Evolutionary conservation across 1,140 invertebrate genomes (phyloP).

Genomic region (Meloidogyne floridensis): DNA sequence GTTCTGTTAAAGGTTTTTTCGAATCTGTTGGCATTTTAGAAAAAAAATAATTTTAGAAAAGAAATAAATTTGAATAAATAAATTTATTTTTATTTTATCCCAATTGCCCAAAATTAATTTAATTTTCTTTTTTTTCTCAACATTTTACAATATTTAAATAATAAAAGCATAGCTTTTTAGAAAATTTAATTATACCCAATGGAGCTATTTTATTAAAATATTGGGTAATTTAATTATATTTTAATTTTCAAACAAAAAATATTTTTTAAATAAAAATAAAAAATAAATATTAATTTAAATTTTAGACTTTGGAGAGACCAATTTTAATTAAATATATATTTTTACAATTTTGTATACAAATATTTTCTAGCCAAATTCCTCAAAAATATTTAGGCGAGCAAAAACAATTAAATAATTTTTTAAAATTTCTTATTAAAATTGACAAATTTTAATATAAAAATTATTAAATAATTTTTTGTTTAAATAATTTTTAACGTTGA

Average conservation of each 20-base stretch:
- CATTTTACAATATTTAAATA: no score
- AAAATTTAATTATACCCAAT: neutral
- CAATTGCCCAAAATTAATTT: slow-evolving; percentile 3
- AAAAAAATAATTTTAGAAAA: neutral
- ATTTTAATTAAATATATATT: no score
- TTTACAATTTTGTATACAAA: no score
- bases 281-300: neutral
- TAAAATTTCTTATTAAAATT: no score
- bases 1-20: slow-evolving; percentile 4
- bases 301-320: no score
- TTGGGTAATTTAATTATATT: neutral
- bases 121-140: neutral
- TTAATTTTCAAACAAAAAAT: no score
- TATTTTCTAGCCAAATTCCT: no score
- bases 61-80: neutral
- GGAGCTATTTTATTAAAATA: slow-evolving; percentile 4
- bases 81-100: neutral
- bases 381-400: no score
- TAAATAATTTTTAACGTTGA: neutral
- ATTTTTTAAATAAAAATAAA: neutral
- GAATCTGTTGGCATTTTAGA: slow-evolving; percentile 17
- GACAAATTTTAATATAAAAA: no score
- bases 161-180: neutral
- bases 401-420: neutral
- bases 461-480: neutral